Evolutionary conservation across 2,797 vertebrate species (phyloP).

Genomic region (Balearica regulorum): DNA sequence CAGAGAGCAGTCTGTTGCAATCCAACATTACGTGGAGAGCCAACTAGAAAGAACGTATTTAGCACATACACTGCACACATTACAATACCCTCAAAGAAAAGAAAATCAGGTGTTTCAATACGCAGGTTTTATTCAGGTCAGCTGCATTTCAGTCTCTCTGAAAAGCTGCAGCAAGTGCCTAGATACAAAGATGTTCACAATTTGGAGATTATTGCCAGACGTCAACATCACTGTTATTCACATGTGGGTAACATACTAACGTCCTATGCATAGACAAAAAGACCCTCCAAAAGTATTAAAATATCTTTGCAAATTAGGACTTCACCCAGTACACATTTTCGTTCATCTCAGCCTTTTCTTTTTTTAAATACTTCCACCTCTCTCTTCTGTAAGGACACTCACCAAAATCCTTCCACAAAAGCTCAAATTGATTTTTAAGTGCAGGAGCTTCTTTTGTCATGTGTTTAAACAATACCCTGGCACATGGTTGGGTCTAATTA

Average conservation of each 20-base stretch:
- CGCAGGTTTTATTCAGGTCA: constrained; percentile 33
- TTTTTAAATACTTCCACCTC: neutral
- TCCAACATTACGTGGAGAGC: constrained; percentile 39
- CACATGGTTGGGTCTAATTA: neutral
- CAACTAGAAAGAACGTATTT: constrained; percentile 57
- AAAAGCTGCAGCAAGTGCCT: constrained; percentile 28
- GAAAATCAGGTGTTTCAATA: constrained; percentile 12
- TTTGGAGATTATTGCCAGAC: neutral
- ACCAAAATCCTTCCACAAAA: neutral
- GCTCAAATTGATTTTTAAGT: neutral
- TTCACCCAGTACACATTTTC: neutral
- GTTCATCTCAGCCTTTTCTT: neutral
- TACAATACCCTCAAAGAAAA: constrained; percentile 32
- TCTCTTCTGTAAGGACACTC: neutral
- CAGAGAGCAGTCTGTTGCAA: constrained; percentile 50
- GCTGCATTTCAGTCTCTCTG: constrained; percentile 7
- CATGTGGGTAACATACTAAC: neutral
- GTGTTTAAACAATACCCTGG: neutral
- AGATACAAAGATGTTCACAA: neutral
- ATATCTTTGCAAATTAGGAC: neutral
- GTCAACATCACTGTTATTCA: neutral
- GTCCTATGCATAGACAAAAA: neutral
- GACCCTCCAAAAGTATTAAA: neutral
- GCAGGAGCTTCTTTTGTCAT: neutral
- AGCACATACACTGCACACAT: constrained; percentile 37